A percentile compares a stretch with the other conserved stretches of the same genome.
Conservation (phyloP, 2,113 vertebrate genomes). For the Crypturellus undulatus region DNA sequence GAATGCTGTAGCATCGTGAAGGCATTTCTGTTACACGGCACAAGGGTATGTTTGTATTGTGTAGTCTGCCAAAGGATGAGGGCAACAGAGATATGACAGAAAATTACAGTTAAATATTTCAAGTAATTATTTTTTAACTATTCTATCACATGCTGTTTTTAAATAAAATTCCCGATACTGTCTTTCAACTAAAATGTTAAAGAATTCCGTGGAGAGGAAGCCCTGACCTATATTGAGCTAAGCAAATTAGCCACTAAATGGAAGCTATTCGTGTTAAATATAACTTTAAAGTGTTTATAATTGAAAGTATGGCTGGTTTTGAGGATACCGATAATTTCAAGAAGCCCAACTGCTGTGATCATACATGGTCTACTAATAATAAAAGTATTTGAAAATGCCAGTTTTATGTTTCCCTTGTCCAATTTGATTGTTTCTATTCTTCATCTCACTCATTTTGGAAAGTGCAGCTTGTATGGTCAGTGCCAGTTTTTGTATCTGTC, state of each 20-base stretch:
- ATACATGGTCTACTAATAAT: not conserved
- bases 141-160: not conserved
- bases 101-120: not conserved
- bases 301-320: not conserved
- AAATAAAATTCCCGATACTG: not conserved
- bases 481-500: slow-evolving; percentile 3
- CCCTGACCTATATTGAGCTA: not conserved
- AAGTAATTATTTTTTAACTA: slow-evolving; percentile 8
- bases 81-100: not conserved
- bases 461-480: not conserved
- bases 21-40: not conserved
- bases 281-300: not conserved
- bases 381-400: not conserved
- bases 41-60: not conserved
- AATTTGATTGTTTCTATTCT: not conserved
- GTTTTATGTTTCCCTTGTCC: not conserved
- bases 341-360: not conserved
- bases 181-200: not conserved
- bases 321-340: not conserved
- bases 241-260: not conserved
- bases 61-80: not conserved
- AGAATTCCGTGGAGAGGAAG: not conserved
- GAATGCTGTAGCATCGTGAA: no score
- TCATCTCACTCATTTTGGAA: not conserved
- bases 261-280: not conserved